Conservation (phyloP, 2,797 vertebrate species). For the Otolemur crassicaudatus region DNA sequence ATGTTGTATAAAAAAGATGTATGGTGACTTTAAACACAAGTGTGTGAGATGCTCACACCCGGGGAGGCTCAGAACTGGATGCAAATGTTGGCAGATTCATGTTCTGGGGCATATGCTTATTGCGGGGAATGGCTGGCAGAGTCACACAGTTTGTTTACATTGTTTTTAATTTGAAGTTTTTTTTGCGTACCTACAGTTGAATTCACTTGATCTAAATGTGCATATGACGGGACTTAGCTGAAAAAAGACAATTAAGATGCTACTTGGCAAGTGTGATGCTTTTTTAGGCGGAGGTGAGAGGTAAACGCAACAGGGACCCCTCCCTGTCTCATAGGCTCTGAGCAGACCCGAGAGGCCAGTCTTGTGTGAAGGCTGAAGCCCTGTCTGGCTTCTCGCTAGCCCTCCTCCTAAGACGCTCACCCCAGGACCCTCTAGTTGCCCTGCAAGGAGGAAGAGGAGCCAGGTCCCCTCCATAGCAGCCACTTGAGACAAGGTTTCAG, state of each 20-base stretch:
- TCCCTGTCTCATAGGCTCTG: too few species aligned
- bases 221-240: neutral
- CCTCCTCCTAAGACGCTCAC: fast-evolving
- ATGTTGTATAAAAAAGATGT: constrained; percentile 28
- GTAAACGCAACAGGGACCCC: neutral
- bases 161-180: neutral
- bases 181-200: neutral
- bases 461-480: neutral
- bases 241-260: neutral
- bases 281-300: neutral
- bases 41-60: neutral
- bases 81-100: neutral
- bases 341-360: fast-evolving
- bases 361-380: neutral
- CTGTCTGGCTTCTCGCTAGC: neutral
- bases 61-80: neutral
- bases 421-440: too few species aligned
- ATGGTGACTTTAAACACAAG: neutral
- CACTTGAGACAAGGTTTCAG: fast-evolving
- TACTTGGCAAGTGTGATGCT: neutral
- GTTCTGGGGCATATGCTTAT: neutral
- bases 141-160: neutral
- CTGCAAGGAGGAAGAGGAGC: neutral
- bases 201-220: neutral
- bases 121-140: neutral